Conservation (phyloP, 2,797 vertebrate species). For the Eulemur rubriventer region DNA sequence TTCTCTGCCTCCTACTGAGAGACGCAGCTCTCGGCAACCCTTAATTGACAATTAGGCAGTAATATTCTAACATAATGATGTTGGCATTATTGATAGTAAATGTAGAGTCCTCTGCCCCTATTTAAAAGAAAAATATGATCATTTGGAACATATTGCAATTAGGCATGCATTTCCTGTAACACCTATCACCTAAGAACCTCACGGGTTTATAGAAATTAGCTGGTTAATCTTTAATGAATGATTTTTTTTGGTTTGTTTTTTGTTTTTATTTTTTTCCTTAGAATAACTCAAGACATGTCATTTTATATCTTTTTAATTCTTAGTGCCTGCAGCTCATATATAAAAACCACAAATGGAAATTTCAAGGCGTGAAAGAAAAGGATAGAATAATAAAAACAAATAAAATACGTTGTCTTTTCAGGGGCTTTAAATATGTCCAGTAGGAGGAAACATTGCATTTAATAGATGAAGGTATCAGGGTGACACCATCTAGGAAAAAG, state of each 20-base stretch:
- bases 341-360: neutral
- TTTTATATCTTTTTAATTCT: neutral
- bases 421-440: neutral
- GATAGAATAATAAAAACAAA: neutral
- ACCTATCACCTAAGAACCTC: neutral
- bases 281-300: neutral
- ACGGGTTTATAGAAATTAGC: neutral
- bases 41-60: neutral
- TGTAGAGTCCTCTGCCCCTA: neutral
- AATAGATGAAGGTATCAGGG: neutral
- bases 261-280: neutral
- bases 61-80: neutral
- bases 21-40: neutral
- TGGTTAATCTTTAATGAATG: neutral
- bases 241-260: neutral
- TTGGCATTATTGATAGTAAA: neutral
- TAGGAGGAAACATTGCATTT: neutral
- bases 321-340: neutral
- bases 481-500: neutral
- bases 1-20: neutral
- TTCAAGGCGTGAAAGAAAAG: neutral
- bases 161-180: neutral
- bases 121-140: slow-evolving; percentile 21
- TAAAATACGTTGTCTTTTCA: neutral
- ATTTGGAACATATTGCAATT: neutral